These are phyloP conservation scores for Eulimnadia texana DNA, from an alignment of 1,140 invertebrate species.

Conservation along the genomic window DNA sequence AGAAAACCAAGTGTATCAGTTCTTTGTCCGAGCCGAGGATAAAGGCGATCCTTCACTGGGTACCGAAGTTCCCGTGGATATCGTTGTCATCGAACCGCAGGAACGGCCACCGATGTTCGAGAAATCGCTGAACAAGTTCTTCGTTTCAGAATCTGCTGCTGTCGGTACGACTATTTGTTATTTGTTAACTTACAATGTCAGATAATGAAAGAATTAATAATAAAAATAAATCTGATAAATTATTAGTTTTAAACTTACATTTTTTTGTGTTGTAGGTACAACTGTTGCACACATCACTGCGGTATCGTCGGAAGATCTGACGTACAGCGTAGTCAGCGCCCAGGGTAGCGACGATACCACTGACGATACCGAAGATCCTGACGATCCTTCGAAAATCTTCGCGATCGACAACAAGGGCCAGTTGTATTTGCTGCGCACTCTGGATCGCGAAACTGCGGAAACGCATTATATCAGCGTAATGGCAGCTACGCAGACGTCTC, in stretches of 20 bases:
- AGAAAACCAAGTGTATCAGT: conserved; percentile 70
- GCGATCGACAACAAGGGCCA: conserved; percentile 54
- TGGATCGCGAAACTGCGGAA: conserved; percentile 61
- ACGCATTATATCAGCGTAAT: conserved; percentile 61
- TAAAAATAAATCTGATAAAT: no score
- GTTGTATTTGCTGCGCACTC: conserved; percentile 46
- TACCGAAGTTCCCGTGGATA: conserved; percentile 60
- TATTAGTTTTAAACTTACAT: no score
- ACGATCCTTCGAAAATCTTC: conserved; percentile 39
- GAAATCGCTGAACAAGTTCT: conserved; percentile 53
- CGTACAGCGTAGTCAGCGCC: conserved; percentile 3
- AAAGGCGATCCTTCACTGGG: conserved; percentile 49
- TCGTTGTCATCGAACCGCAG: conserved; percentile 53
- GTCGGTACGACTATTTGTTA: conserved; percentile 31
- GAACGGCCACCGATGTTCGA: conserved; percentile 56
- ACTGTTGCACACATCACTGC: conserved; percentile 8
- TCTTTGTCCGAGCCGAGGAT: conserved; percentile 76
- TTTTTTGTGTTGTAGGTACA: neutral
- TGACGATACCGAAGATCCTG: conserved; percentile 44
- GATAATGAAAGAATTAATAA: neutral
- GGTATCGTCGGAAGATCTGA: neutral
- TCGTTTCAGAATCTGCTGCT: conserved; percentile 58
- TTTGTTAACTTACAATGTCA: neutral
- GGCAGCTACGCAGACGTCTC: conserved; percentile 61
- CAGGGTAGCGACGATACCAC: conserved; percentile 22